Conservation (phyloP, 1,140 invertebrate species). For the Agrypnia vestita region DNA sequence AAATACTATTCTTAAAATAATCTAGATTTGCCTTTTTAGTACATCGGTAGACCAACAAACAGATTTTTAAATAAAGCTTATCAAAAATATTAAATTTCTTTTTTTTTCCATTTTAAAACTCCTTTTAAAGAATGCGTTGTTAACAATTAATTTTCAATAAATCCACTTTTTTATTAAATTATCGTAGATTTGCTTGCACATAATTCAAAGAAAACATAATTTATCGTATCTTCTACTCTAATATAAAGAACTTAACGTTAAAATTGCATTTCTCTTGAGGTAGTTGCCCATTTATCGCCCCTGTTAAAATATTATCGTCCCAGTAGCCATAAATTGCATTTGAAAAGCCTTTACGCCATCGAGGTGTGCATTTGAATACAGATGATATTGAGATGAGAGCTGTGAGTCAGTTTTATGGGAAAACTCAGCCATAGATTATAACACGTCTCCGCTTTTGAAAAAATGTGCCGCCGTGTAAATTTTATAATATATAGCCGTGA, state of each 20-base stretch:
- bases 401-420: slow-evolving; percentile 59
- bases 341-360: slow-evolving; percentile 34
- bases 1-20: too few relatives aligned
- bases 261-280: not conserved
- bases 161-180: too few relatives aligned
- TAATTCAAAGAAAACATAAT: too few relatives aligned
- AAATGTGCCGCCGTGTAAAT: slow-evolving; percentile 13
- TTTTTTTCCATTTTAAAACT: too few relatives aligned
- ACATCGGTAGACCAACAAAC: too few relatives aligned
- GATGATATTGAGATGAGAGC: slow-evolving; percentile 43
- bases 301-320: slow-evolving; percentile 10
- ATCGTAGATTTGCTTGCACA: too few relatives aligned
- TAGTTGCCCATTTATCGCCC: not conserved
- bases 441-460: slow-evolving; percentile 43
- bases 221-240: not conserved
- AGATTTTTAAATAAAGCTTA: too few relatives aligned
- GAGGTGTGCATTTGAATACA: slow-evolving; percentile 48
- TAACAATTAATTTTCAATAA: too few relatives aligned
- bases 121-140: too few relatives aligned
- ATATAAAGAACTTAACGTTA: not conserved
- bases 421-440: slow-evolving; percentile 56
- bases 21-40: too few relatives aligned
- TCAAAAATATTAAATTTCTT: too few relatives aligned
- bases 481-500: slow-evolving; percentile 52
- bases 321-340: slow-evolving; percentile 52